Percentiles rank a stretch among this genome's conserved stretches.
Evolutionary conservation across 1,140 invertebrate genomes (phyloP).

Genomic region (Aphaenogaster rudis): DNA sequence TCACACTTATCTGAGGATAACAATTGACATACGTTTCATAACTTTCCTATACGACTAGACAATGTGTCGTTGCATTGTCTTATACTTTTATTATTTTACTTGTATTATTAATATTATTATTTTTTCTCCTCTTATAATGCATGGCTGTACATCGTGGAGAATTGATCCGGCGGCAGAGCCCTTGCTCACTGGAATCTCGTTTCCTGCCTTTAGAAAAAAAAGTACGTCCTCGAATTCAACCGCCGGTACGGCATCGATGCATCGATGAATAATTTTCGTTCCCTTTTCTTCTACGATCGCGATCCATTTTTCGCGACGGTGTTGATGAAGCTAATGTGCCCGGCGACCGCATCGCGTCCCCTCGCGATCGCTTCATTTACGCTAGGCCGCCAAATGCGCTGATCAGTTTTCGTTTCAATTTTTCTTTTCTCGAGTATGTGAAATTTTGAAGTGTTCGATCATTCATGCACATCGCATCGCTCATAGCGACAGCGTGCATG

Average conservation of each 20-base stretch:
- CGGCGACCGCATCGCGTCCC: not conserved
- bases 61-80: constrained; percentile 66
- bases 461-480: constrained; percentile 13
- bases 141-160: constrained; percentile 29
- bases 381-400: constrained; percentile 38
- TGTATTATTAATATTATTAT: constrained; percentile 47
- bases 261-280: constrained; percentile 12
- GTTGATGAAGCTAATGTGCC: constrained; percentile 5
- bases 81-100: constrained; percentile 64
- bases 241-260: not conserved
- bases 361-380: constrained; percentile 31
- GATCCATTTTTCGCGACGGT: constrained; percentile 10
- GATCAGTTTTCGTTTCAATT: not conserved
- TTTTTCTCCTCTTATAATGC: not conserved
- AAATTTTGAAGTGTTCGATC: constrained; percentile 1
- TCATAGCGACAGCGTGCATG: not conserved
- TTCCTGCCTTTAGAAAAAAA: not conserved
- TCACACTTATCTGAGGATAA: constrained; percentile 81
- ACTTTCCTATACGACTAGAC: constrained; percentile 83
- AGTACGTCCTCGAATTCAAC: constrained; percentile 10
- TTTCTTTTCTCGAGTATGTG: not conserved
- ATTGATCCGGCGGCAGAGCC: constrained; percentile 15
- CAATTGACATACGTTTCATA: constrained; percentile 85
- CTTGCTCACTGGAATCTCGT: not conserved
- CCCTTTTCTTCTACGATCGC: not conserved